These are phyloP conservation scores for Gorsachius magnificus DNA, from an alignment of 2,797 vertebrate species.

Conservation along the genomic window DNA sequence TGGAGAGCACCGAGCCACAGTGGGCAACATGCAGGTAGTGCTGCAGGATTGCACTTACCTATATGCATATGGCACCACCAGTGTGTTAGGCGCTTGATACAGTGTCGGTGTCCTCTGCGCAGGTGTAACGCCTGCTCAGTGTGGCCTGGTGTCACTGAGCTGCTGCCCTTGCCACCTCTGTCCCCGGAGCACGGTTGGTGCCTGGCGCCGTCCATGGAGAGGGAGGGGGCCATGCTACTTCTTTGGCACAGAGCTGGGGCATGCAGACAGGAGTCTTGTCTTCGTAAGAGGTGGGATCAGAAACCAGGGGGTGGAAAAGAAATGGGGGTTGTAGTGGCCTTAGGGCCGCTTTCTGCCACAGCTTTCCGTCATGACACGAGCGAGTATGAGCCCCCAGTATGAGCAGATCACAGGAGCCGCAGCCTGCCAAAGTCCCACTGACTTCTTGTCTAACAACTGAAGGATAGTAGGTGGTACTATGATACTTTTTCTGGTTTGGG, in stretches of 20 bases:
- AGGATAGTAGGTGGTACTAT: neutral
- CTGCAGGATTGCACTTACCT: neutral
- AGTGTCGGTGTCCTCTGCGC: neutral
- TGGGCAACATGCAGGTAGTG: neutral
- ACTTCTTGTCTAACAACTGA: neutral
- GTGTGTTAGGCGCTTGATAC: accelerated
- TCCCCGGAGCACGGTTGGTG: accelerated
- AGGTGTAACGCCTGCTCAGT: accelerated
- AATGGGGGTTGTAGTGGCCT: accelerated
- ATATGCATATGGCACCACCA: neutral
- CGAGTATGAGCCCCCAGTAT: neutral
- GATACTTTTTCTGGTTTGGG: neutral
- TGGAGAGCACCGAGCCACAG: accelerated
- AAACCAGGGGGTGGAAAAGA: neutral
- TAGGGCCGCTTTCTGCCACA: neutral
- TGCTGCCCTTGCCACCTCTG: neutral
- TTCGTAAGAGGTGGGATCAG: neutral
- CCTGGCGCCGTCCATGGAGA: accelerated
- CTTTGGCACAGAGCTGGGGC: neutral
- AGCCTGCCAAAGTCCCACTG: neutral
- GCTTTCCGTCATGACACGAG: accelerated
- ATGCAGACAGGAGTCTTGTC: neutral
- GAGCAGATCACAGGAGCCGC: neutral
- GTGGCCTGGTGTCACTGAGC: neutral
- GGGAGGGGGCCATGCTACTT: neutral